phyloP scores from a whole-genome alignment of 2,888 invertebrate genomes.

The Eumerus sabulonum region DNA sequence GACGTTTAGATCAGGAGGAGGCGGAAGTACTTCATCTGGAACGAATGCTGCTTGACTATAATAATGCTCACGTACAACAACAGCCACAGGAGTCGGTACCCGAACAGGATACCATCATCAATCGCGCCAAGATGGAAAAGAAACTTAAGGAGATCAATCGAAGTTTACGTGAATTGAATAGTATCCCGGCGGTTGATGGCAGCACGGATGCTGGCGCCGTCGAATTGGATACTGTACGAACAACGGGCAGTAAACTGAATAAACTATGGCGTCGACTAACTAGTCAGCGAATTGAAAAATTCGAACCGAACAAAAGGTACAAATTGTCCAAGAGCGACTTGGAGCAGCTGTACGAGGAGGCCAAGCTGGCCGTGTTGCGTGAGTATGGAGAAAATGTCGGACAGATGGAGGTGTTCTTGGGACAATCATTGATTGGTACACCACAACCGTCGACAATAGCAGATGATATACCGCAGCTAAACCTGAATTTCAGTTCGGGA shows the following conservation, averaged over 20 bases:
- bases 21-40: constrained; percentile 80
- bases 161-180: constrained; percentile 73
- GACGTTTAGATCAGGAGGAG: constrained; percentile 80
- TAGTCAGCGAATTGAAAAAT: constrained; percentile 77
- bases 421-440: constrained; percentile 65
- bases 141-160: constrained; percentile 74
- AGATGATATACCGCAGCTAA: constrained; percentile 71
- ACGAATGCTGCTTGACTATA: constrained; percentile 73
- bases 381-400: constrained; percentile 72
- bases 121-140: constrained; percentile 71
- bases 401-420: constrained; percentile 71
- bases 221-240: constrained; percentile 67
- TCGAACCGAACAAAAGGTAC: constrained; percentile 76
- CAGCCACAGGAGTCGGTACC: constrained; percentile 12
- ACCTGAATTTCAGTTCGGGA: constrained; percentile 72
- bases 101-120: constrained; percentile 10
- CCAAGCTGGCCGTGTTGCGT: constrained; percentile 74
- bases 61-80: constrained; percentile 70
- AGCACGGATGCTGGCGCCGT: constrained; percentile 66
- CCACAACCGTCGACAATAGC: constrained; percentile 37
- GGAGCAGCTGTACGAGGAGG: constrained; percentile 78
- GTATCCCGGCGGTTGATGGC: constrained; percentile 69
- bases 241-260: constrained; percentile 78
- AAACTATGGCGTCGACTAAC: constrained; percentile 79
- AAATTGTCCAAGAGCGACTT: constrained; percentile 78